Evolutionary conservation across 2,888 invertebrate genomes (phyloP), one percentile per base, ranked within the genome.

Genomic region (Drosophila meridionalis): DNA sequence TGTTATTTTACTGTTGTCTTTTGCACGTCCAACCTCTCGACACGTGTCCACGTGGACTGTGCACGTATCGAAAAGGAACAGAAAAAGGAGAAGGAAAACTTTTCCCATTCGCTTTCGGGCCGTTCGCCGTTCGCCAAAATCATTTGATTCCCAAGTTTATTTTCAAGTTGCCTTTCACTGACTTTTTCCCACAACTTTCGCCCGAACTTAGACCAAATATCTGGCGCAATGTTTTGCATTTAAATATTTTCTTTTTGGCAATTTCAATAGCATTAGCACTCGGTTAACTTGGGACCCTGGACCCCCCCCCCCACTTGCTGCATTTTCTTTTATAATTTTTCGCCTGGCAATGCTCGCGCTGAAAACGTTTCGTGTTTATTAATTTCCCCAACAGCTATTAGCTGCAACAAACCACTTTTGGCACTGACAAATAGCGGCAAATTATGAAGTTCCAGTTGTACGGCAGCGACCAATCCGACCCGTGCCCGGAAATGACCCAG

Each of bases 361-460:
- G 14, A 70, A 73, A 82, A 78, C 71, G 81, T 68, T 86, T 74
- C 83, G 80, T 75, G 71, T 86, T 80, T 74, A 83, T 72, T 86
- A 73, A 88, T 84, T 86, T 84, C 60, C 55, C 57, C 69, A 72
- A 71, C 79, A 88, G 81, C 73, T 83, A 83, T 83, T 83, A 87
- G 71, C 60, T 87, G 83, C 82, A 83, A 70, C 68, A 77, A 86
- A 72, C 72, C 72, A 66, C 63, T 83, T 72, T 72, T 56, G 62
- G 55, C 78, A 83, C 66, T 69, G 74, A 88, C 87, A 86, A 88
- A 86, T 86, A 77, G 69, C 75, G 68, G 89, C 86, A 88, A 88
- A 88, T 88, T 83, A 75, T 80, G 63, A 74, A 73, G 70, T 73
- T 73, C 48, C 52, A 67, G 28, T 42, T 57, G 8, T 3, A 9